These are phyloP conservation scores for Carettochelys insculpta DNA, from an alignment of 2,113 vertebrate species.

Conservation along the genomic window DNA sequence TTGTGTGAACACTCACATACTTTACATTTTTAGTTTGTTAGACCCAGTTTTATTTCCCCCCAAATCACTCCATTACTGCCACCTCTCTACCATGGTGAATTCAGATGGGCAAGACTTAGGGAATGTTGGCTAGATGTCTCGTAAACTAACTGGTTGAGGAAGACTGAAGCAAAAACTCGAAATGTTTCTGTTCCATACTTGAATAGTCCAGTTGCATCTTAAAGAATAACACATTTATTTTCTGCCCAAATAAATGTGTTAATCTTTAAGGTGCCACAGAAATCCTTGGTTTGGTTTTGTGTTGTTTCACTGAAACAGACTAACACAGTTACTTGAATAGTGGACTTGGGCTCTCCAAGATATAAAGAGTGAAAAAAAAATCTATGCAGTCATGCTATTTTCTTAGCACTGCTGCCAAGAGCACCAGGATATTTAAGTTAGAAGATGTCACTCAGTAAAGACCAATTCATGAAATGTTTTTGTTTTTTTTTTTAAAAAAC, in stretches of 20 bases:
- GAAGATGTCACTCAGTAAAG: neutral
- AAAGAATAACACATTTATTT: no score
- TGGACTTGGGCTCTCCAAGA: neutral
- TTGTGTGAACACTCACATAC: neutral
- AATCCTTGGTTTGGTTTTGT: no score
- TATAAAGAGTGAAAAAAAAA: rapidly evolving
- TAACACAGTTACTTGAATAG: no score
- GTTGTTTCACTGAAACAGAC: no score
- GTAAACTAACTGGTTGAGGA: neutral
- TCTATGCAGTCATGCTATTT: neutral
- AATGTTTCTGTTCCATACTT: neutral
- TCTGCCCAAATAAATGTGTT: no score
- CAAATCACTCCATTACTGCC: neutral
- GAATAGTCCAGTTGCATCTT: no score
- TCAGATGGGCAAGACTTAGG: rapidly evolving
- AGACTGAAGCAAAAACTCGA: neutral
- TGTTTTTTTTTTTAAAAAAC: no score
- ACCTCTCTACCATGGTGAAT: neutral
- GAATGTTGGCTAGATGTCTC: neutral
- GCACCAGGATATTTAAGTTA: neutral
- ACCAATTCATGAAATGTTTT: no score
- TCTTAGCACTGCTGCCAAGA: neutral
- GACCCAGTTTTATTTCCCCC: neutral
- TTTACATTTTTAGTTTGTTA: neutral
- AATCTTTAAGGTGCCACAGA: no score